Conservation (phyloP, 2,888 invertebrate genomes). For the Trichopria drosophilae region DNA sequence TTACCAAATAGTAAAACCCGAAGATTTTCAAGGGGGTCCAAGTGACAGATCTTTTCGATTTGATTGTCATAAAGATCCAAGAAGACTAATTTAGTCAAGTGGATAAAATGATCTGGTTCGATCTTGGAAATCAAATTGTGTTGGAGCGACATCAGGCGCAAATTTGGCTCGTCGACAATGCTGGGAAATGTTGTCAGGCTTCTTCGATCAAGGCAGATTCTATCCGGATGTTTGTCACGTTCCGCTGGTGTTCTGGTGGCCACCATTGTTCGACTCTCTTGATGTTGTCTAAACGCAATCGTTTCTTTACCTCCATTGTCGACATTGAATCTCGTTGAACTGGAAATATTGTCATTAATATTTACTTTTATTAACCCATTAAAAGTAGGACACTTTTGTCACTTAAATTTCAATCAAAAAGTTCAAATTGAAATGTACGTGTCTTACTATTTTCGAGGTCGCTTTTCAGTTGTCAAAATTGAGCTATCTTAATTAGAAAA, state of each 20-base stretch:
- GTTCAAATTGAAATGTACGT: too few species aligned
- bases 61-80: slow-evolving; percentile 94
- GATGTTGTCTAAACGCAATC: slow-evolving; percentile 61
- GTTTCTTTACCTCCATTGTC: slow-evolving; percentile 49
- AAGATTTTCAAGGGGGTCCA: slow-evolving; percentile 77
- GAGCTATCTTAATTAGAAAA: too few species aligned
- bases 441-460: too few species aligned
- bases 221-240: slow-evolving; percentile 81
- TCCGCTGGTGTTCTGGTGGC: slow-evolving; percentile 74
- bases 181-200: slow-evolving; percentile 82
- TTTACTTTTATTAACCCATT: not conserved
- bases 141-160: slow-evolving; percentile 85
- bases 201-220: slow-evolving; percentile 83
- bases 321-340: slow-evolving; percentile 46
- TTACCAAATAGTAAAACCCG: slow-evolving; percentile 88
- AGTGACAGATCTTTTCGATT: slow-evolving; percentile 80
- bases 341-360: slow-evolving; percentile 16
- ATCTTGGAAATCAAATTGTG: slow-evolving; percentile 85
- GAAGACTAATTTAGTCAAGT: slow-evolving; percentile 79
- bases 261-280: slow-evolving; percentile 69
- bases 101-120: slow-evolving; percentile 64
- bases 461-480: too few species aligned
- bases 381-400: not conserved
- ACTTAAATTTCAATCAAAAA: too few species aligned
- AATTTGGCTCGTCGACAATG: slow-evolving; percentile 78